Evolutionary conservation across 2,888 invertebrate species (phyloP).

Genomic region (Thelaira solivaga): DNA sequence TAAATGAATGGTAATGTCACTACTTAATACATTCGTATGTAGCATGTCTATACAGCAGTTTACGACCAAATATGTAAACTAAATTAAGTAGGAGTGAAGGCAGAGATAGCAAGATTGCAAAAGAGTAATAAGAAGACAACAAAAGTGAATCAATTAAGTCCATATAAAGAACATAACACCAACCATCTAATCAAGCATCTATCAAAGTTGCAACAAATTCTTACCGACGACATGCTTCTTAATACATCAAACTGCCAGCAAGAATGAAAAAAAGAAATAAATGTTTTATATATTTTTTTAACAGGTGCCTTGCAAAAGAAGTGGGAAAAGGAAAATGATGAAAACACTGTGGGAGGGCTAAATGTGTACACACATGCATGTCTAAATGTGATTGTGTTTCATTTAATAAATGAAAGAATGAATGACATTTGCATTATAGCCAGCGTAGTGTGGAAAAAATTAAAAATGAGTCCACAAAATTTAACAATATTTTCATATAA

Average conservation of each 20-base stretch:
- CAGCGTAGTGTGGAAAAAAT: no score
- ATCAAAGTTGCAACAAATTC: conserved; percentile 1
- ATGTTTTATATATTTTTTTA: conserved; percentile 33
- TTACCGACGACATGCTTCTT: not conserved
- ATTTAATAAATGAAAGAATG: no score
- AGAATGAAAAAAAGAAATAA: not conserved
- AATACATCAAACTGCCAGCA: conserved; percentile 23
- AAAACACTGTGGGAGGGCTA: not conserved
- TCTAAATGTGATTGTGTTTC: not conserved
- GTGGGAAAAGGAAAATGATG: not conserved
- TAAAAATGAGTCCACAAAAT: no score
- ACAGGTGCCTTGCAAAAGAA: conserved; percentile 21
- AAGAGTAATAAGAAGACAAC: not conserved
- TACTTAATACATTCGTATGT: conserved; percentile 10
- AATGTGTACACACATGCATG: not conserved
- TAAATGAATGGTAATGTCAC: conserved; percentile 62
- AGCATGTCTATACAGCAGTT: conserved; percentile 17
- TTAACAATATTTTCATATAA: no score
- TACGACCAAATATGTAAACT: not conserved
- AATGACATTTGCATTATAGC: no score
- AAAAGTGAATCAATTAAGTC: conserved; percentile 50
- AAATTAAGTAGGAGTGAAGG: not conserved
- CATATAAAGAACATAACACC: conserved; percentile 13
- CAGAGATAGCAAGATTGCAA: not conserved
- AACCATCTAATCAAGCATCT: not conserved